Evolutionary conservation across 2,888 invertebrate species (phyloP).

Genomic region (Euzetes globulus): DNA sequence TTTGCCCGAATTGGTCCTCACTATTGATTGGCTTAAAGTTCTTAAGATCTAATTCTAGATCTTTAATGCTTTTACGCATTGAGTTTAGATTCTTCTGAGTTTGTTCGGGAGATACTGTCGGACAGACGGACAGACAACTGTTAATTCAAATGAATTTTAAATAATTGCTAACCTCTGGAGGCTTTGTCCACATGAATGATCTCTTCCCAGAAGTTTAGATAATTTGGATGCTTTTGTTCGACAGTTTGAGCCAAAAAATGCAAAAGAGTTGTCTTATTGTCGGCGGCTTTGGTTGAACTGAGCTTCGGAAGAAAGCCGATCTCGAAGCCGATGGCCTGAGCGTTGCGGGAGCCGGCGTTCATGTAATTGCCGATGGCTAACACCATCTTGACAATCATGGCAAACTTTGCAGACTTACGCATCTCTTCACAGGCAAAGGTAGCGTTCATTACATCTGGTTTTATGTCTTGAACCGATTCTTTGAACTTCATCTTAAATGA

Average conservation of each 20-base stretch:
- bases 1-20: constrained; percentile 74
- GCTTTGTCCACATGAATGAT: constrained; percentile 83
- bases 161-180: constrained; percentile 49
- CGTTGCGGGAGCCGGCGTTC: constrained; percentile 90
- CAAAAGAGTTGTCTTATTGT: constrained; percentile 82
- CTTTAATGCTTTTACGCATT: constrained; percentile 61
- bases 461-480: constrained; percentile 77
- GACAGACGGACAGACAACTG: constrained; percentile 38
- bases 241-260: constrained; percentile 84
- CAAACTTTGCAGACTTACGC: constrained; percentile 78
- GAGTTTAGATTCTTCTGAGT: constrained; percentile 46
- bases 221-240: constrained; percentile 79
- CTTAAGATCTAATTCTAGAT: constrained; percentile 80
- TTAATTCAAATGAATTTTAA: not conserved
- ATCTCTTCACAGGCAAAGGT: constrained; percentile 94
- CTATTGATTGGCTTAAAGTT: constrained; percentile 65
- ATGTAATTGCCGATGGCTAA: constrained; percentile 89
- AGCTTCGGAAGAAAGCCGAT: constrained; percentile 86
- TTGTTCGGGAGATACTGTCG: constrained; percentile 49
- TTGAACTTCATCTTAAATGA: constrained; percentile 79
- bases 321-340: constrained; percentile 90
- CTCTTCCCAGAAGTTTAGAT: constrained; percentile 73
- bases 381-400: constrained; percentile 77
- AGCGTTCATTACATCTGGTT: constrained; percentile 87
- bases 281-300: constrained; percentile 65